Percentiles rank a stretch among this genome's conserved stretches.
Conservation (phyloP, 2,797 vertebrate genomes). For the Hypotaenidia philippensis region DNA sequence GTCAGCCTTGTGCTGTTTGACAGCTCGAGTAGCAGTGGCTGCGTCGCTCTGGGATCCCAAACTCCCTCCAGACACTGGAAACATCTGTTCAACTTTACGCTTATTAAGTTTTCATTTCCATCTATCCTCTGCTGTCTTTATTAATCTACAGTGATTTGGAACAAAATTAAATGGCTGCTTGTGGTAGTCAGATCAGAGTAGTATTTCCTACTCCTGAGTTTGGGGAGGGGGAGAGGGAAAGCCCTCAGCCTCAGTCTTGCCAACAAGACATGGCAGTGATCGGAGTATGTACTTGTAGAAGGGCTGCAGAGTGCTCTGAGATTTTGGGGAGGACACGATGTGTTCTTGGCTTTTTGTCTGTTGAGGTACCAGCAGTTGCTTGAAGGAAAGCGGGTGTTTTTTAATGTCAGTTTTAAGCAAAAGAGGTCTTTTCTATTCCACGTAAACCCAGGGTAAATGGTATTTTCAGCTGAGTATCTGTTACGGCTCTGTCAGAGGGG, state of each 20-base stretch:
- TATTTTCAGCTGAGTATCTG: not conserved
- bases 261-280: not conserved
- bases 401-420: slow-evolving; percentile 8
- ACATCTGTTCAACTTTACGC: slow-evolving; percentile 34
- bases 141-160: slow-evolving; percentile 43
- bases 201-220: not conserved
- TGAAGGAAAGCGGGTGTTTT: not conserved
- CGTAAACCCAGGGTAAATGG: slow-evolving; percentile 18
- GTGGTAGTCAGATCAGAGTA: slow-evolving; percentile 12
- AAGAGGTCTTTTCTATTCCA: not conserved
- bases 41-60: not conserved
- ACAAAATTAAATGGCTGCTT: slow-evolving; percentile 21
- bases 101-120: slow-evolving; percentile 30
- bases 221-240: not conserved
- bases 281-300: not conserved
- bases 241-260: not conserved
- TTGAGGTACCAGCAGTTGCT: not conserved
- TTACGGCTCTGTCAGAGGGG: slow-evolving; percentile 57
- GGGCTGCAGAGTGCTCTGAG: not conserved
- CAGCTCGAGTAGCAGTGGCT: not conserved
- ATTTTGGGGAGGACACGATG: not conserved
- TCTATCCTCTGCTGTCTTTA: slow-evolving; percentile 14
- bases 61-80: not conserved
- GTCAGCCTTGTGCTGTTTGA: not conserved
- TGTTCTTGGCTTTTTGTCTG: not conserved